phyloP scores from a whole-genome alignment of 2,797 vertebrate species.

The Gastrophryne carolinensis region DNA sequence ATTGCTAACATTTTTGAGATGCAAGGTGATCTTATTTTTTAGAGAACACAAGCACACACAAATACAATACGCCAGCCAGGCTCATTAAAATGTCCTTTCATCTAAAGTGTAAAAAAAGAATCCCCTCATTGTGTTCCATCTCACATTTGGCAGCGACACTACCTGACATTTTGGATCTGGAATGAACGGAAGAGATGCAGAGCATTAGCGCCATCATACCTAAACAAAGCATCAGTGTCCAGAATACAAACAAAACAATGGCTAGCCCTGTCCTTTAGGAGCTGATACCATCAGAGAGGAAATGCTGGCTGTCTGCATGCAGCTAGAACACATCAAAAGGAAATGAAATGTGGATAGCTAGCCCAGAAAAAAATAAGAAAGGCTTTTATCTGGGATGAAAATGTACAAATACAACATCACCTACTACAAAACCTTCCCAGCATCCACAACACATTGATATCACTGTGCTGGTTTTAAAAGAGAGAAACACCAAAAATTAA shows the following conservation, averaged over 20 bases:
- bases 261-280: background rate
- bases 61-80: background rate
- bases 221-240: constrained; percentile 23
- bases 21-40: no score
- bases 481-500: no score
- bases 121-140: background rate
- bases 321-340: constrained; percentile 7
- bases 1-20: no score
- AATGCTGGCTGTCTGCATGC: constrained; percentile 9
- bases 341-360: constrained; percentile 14
- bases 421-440: no score
- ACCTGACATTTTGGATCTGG: constrained; percentile 37
- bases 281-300: background rate
- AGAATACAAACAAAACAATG: background rate
- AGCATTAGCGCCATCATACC: constrained; percentile 1
- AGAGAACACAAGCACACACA: background rate
- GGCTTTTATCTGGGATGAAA: background rate
- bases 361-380: constrained; percentile 30
- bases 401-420: background rate
- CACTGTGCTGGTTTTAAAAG: no score
- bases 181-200: background rate
- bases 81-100: constrained; percentile 7
- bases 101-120: constrained; percentile 4
- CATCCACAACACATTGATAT: no score
- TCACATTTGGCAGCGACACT: constrained; percentile 6